Evolutionary conservation across 2,113 vertebrate species (phyloP), one percentile per base, ranked within the genome.

Genomic region (Mirounga angustirostris): DNA sequence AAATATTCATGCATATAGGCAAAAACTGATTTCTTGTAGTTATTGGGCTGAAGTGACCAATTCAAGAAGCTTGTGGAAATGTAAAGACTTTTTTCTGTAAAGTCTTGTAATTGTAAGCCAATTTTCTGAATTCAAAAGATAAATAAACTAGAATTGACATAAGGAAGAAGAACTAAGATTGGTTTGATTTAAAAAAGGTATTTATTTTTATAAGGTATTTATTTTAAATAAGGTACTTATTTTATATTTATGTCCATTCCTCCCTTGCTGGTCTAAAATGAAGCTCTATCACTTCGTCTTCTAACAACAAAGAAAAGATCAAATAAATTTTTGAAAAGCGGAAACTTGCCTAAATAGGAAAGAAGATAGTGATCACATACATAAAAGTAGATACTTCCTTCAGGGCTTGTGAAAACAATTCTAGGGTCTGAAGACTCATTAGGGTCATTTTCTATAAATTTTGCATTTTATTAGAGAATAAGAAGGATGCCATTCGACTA

Each of bases 311-410:
- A 84, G 59, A 82, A 33, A 91, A 94, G 78, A 83, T 87, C 89
- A 94, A 80, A 93, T 83, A 19, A 14, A 86, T 21, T 92, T 95
- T 95, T 87, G 79, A 91, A 86, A 89, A 93, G 56, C 4, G 4
- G 89, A 76, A 93, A 65, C 28, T 59, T 61, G 19, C n/a, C 89
- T 58, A 52, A 93, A 59, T 59, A 56, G 59, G 65, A 76, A 88
- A 79, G 89, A 63, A 94, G 73, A 50, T n/a, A 65, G 6, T 16
- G 52, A 65, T 89, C 73, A 24, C 4, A 11, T 0, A 2, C 71
- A 40, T 43, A 65, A 95, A 79, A 96, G 50, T 73, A 63, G 61
- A 18, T 56, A 24, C 54, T 91, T 40, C 89, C 97, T 87, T 61
- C 15, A 12, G 88, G 50, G 52, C 54, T 93, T 74, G 22, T 46